Base-by-base conservation (phyloP, 2,888 invertebrate genomes). In the Pantelozetes paolii region DNA sequence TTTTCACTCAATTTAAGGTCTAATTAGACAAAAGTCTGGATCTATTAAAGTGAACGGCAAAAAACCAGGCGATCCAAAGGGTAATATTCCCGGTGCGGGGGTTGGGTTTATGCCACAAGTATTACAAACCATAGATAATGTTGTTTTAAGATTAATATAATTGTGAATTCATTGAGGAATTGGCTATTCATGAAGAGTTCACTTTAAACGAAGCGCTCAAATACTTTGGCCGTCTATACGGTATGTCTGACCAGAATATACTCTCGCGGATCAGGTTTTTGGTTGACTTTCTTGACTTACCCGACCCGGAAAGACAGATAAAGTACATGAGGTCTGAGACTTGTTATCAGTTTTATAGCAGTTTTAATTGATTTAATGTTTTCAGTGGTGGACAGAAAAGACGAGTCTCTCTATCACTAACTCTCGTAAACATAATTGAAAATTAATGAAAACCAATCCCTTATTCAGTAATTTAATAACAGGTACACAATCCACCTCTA, bases 41-140 rank as follows among this genome's bases (percentile, higher is more conserved):
- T 90, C 91, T 82, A 90, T 95, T 79, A 90, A 89, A 85, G 94
- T 95, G 50, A 87, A 95, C 71, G 95, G 95, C 0, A 91, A 92
- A 30, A 89, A 88, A 79, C 95, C 95, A 0, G 94, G 94, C 1
- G 89, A 92, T 0, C 88, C 88, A 81, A 93, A 90, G 0, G 92
- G 91, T 6, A 92, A 91, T 5, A 92, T 94, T n/a, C 96, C 95
- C 0, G 96, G 96, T 13, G 91, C 90, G 81, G 87, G 92, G 32
- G 94, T 96, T 18, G 96, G 96, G 71, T 96, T 95, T 84, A 96
- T 96, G 96, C 95, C 96, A 0, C 91, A 91, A 70, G 76, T 77
- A 71, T 73, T 30, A n/a, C 26, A 42, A n/a, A 5, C 20, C 3
- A 50, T 50, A 45, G 6, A 13, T 15, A 45, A 9, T 36, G 5